A percentile compares a stretch with the other conserved stretches of the same genome.
Conservation (phyloP, 2,797 vertebrate genomes). For the Telmatherina bonti region DNA sequence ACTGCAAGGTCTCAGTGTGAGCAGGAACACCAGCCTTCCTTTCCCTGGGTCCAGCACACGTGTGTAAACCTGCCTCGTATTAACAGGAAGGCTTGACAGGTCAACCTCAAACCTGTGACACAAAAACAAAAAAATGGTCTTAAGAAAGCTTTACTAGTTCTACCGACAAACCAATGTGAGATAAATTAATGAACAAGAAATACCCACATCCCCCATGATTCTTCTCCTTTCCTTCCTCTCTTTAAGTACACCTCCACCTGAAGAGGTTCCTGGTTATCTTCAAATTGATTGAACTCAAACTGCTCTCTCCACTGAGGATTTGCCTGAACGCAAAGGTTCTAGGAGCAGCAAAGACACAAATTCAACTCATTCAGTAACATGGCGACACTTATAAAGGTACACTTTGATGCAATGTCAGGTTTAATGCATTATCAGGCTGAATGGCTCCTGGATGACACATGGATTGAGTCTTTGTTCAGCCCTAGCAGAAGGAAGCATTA, state of each 20-base stretch:
- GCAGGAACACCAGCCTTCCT: conserved; percentile 87
- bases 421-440: conserved; percentile 71
- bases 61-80: conserved; percentile 87
- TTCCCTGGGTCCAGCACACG: conserved; percentile 84
- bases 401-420: conserved; percentile 55
- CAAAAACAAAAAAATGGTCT: conserved; percentile 47
- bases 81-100: conserved; percentile 80
- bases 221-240: conserved; percentile 91
- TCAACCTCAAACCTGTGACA: conserved; percentile 89
- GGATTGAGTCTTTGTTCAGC: conserved; percentile 78
- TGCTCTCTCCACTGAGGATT: conserved; percentile 98
- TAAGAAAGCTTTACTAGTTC: conserved; percentile 38
- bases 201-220: conserved; percentile 95
- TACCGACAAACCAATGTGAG: conserved; percentile 36
- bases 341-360: conserved; percentile 52
- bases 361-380: conserved; percentile 53
- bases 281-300: conserved; percentile 98
- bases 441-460: conserved; percentile 74
- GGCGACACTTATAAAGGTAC: conserved; percentile 27
- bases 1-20: conserved; percentile 86
- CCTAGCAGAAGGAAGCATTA: conserved; percentile 60
- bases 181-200: conserved; percentile 56
- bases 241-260: conserved; percentile 94
- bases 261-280: conserved; percentile 92
- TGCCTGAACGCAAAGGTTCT: conserved; percentile 94